Base-by-base conservation (phyloP, 2,113 vertebrate genomes). In the Nerophis lumbriciformis region DNA sequence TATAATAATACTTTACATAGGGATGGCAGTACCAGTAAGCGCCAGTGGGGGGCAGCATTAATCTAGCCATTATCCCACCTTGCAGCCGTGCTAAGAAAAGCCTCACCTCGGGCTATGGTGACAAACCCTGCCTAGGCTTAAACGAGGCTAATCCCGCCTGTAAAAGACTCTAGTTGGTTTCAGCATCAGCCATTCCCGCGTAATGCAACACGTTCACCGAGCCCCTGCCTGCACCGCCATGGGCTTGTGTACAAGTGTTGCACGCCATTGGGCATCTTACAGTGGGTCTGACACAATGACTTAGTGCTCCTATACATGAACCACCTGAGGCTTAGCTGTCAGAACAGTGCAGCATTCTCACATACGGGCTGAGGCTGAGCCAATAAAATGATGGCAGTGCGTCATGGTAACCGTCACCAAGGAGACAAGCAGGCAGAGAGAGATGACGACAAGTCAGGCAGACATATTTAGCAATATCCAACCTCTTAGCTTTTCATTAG, bases 1-100 rank as follows among this genome's bases (percentile, higher is more conserved):
- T 28, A 28, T 28, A 28, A 4, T 51, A 1, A 21, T 28, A 5
- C 3, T 8, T 8, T 16, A 16, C 5, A 63, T 6, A 66, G 10
- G 5, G 50, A 10, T 14, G 5, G 44, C 62, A 65, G 3, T 64
- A 16, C 48, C 13, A 28, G 2, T 6, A 15, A 45, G 54, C 56
- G 68, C 83, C 89, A 90, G 76, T 8, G 28, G 87, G 66, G 69
- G 85, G 83, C 85, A 84, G 69, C 61, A 53, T 78, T 78, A 54
- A 54, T 45, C 53, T 52, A 61, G 1, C 6, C 77, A 63, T 67
- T 8, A 37, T 65, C 62, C 11, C 21, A 15, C 11, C 67, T 63
- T 65, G 49, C 59, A 57, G 45, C 28, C 8, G n/a, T 58, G 57
- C 13, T 15, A 35, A 66, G 59, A 73, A 71, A 75, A 73, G 71